Conservation (phyloP, 1,140 invertebrate genomes). For the Vanessa atalanta region DNA sequence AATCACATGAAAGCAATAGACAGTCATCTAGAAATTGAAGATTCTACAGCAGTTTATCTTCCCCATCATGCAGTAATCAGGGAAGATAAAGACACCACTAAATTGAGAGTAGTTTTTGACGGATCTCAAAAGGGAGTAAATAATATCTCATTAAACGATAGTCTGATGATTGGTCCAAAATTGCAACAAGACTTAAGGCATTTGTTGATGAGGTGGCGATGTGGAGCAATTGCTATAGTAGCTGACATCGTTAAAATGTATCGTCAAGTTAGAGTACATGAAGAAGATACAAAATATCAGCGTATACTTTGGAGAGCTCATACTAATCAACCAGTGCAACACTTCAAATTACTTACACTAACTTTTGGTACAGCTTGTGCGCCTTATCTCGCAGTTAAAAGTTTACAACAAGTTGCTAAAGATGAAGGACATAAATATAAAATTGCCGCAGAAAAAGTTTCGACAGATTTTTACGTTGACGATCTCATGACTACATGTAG, state of each 20-base stretch:
- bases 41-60: too few species aligned
- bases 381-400: slow-evolving; percentile 16
- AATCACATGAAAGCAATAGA: too few species aligned
- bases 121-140: slow-evolving; percentile 14
- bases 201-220: slow-evolving; percentile 21
- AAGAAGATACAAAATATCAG: slow-evolving; percentile 9
- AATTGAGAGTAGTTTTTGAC: too few species aligned
- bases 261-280: background rate
- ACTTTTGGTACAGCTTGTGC: slow-evolving; percentile 19
- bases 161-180: slow-evolving; percentile 14
- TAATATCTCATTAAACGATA: slow-evolving; percentile 20
- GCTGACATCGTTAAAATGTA: slow-evolving; percentile 15
- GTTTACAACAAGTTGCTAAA: slow-evolving; percentile 13
- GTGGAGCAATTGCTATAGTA: background rate
- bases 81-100: too few species aligned
- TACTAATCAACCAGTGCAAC: background rate
- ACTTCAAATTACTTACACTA: slow-evolving; percentile 9
- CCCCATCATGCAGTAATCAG: too few species aligned
- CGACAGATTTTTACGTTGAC: slow-evolving; percentile 19
- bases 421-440: slow-evolving; percentile 11
- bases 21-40: too few species aligned
- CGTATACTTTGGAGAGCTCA: background rate
- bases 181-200: slow-evolving; percentile 24
- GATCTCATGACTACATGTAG: background rate
- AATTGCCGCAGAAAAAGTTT: slow-evolving; percentile 8